These are phyloP conservation scores for Coilia nasus DNA, from an alignment of 2,797 vertebrate species.

Conservation along the genomic window DNA sequence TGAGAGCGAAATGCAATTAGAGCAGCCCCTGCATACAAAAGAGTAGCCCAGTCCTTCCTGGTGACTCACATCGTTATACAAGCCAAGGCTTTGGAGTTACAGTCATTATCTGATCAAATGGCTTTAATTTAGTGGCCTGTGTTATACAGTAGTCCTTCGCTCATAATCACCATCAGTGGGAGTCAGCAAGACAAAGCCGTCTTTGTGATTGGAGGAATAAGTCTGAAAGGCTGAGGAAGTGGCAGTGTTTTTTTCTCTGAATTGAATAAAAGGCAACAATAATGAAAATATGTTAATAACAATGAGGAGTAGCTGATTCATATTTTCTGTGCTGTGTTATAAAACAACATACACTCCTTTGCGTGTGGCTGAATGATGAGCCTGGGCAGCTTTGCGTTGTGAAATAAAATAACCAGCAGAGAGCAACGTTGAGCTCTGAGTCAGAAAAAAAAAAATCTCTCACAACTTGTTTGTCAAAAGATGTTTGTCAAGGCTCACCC, in stretches of 20 bases:
- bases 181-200: not conserved
- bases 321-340: not conserved
- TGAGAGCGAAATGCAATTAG: not conserved
- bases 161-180: not conserved
- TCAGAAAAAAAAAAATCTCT: not conserved
- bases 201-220: not conserved
- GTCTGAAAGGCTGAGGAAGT: not conserved
- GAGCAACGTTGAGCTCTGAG: not conserved
- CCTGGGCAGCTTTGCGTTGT: not conserved
- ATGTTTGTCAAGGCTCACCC: not conserved
- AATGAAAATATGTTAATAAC: not conserved
- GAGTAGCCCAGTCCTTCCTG: not conserved
- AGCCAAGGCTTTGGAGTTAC: not conserved
- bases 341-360: not conserved
- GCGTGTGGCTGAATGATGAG: not conserved
- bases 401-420: not conserved
- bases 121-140: not conserved
- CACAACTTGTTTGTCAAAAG: not conserved
- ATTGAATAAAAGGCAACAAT: not conserved
- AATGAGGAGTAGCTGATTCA: not conserved
- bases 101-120: conserved; percentile 24
- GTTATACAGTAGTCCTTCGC: not conserved
- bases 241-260: not conserved
- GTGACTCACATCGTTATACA: not conserved
- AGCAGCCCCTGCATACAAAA: not conserved